Base-by-base conservation (phyloP, 2,113 vertebrate species). In the Tragelaphus strepsiceros region DNA sequence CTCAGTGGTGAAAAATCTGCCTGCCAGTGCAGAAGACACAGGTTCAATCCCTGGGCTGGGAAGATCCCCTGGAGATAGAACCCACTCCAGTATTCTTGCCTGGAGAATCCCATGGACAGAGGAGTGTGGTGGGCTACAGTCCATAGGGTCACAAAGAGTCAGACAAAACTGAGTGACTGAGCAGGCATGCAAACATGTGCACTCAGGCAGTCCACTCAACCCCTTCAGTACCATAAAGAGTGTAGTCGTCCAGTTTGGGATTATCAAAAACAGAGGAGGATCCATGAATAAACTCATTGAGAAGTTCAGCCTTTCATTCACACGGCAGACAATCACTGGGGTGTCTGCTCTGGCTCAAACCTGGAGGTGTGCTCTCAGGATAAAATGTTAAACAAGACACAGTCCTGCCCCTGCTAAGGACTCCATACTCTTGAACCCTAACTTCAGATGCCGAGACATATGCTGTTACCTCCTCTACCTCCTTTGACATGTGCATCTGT, bases 331-430 rank as follows among this genome's bases (percentile, higher is more conserved):
- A 4, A 3, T 59, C 35, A n/a, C 8, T 77, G 51, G 51, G 58
- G 15, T 22, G 5, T 67, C 51, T 94, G 35, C 39, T 88, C 28
- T 7, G 2, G 59, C n/a, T 87, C 81, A 77, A 64, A 59, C 21
- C 83, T 13, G 21, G 78, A 87, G 13, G 22, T 64, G 1, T 49
- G 30, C 39, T 59, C 28, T 61, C 35, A n/a, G 81, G 53, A 88
- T 28, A 49, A 83, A 89, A 59, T 92, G 67, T 39, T 77, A 82
- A 96, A 10, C 6, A 51, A 92, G n/a, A 90, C 86, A 77, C 6
- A 35, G 32, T 64, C 28, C 91, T 87, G 39, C 67, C 39, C 92
- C 46, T 30, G 46, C 62, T 32, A 9, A 28, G 32, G 56, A 61
- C 46, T 89, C 58, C 53, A 13, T n/a, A 71, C 1, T 30, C 54